Evolutionary conservation across 35 echinoderm and acorn worm genomes (phyloP).

Genomic region (Lytechinus pictus): DNA sequence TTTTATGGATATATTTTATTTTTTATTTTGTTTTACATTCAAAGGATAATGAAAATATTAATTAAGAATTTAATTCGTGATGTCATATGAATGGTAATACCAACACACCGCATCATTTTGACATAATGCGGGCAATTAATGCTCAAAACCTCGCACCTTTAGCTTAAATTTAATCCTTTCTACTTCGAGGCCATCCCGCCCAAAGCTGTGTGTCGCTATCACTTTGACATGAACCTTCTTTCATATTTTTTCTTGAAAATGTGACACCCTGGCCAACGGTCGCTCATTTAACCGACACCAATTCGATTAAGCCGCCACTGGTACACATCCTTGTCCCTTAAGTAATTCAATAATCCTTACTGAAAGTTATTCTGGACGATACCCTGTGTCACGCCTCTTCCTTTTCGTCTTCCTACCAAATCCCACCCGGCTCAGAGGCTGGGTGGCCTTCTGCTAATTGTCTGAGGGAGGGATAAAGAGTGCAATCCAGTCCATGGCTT

Average conservation of each 20-base stretch:
- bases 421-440: neutral
- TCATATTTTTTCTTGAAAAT: neutral
- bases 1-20: no score
- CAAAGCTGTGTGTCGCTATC: neutral
- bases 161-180: no score
- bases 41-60: no score
- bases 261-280: neutral
- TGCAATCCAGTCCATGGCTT: neutral
- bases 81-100: no score
- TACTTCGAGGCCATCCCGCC: no score
- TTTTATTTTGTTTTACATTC: no score
- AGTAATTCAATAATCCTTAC: conserved; percentile 14
- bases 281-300: neutral
- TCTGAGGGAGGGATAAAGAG: neutral
- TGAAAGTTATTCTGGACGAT: neutral
- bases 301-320: neutral
- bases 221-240: neutral
- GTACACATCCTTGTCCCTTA: neutral
- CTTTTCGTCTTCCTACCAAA: neutral
- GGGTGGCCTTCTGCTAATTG: conserved; percentile 5
- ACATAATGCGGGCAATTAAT: no score
- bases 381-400: neutral
- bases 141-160: no score
- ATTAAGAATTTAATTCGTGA: no score
- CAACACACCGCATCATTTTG: no score